Evolutionary conservation across 2,113 vertebrate genomes (phyloP).

Genomic region (Mobula birostris): DNA sequence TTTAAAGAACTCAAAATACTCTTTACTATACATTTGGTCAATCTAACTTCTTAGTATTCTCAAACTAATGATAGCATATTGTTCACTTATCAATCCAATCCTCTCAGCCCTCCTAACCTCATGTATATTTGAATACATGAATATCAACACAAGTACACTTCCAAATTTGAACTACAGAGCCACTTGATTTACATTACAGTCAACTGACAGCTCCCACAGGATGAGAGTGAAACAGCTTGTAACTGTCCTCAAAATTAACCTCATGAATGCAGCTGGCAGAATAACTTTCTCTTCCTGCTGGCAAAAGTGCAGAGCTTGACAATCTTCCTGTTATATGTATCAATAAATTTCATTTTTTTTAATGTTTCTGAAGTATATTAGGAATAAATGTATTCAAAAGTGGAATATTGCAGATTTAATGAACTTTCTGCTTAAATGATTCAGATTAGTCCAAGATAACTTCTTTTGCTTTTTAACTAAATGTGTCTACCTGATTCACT

Average conservation of each 20-base stretch:
- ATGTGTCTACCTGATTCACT: neutral
- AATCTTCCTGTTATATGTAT: neutral
- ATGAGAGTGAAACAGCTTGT: neutral
- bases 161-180: neutral
- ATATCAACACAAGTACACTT: neutral
- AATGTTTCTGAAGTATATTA: too few relatives aligned
- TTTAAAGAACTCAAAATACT: neutral
- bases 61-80: neutral
- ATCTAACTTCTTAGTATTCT: neutral
- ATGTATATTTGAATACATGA: neutral
- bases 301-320: neutral
- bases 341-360: too few relatives aligned
- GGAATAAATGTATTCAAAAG: neutral
- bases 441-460: neutral
- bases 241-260: neutral
- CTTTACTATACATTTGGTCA: neutral
- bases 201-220: neutral
- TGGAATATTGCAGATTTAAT: neutral
- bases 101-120: neutral
- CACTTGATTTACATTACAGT: neutral
- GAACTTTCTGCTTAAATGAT: neutral
- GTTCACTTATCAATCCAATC: neutral
- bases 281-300: neutral
- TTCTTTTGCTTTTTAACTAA: too few relatives aligned
- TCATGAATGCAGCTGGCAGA: neutral